Percentiles rank a stretch among this genome's conserved stretches.
phyloP scores from a whole-genome alignment of 2,888 invertebrate genomes.

The Metopia argyrocephala region DNA sequence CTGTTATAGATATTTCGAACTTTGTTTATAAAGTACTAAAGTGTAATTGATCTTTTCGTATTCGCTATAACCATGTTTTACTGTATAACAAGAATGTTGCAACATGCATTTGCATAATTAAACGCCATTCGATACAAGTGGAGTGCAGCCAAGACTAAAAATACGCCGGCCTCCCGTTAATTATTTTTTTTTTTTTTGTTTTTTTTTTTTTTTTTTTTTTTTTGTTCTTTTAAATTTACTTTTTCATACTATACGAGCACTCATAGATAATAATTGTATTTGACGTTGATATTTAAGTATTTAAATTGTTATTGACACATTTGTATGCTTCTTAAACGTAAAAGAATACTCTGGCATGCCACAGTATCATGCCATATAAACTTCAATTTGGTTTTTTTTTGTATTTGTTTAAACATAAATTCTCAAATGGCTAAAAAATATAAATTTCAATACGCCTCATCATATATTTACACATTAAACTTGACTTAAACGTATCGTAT shows the following conservation, averaged over 20 bases:
- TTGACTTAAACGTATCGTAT: no score
- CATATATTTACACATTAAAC: no score
- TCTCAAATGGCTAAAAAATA: no score
- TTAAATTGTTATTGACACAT: slow-evolving; percentile 62
- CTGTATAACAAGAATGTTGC: neutral
- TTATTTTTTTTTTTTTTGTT: neutral
- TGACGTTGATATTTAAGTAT: slow-evolving; percentile 45
- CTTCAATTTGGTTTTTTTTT: slow-evolving; percentile 15
- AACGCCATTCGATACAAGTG: slow-evolving; percentile 18
- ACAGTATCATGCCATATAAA: neutral
- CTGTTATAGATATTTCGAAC: no score
- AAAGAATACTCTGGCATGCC: slow-evolving; percentile 14
- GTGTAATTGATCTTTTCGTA: no score
- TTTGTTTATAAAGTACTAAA: no score
- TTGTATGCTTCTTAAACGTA: slow-evolving; percentile 37
- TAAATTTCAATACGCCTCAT: no score
- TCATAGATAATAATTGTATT: slow-evolving; percentile 21
- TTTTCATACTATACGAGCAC: slow-evolving; percentile 10
- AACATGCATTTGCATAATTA: slow-evolving; percentile 45
- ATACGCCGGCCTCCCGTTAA: neutral
- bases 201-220: neutral
- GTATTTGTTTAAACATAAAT: no score
- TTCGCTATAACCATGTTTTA: no score
- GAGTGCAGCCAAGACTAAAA: neutral
- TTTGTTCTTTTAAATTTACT: neutral